These are phyloP conservation scores for Prunella himalayana DNA, from an alignment of 2,113 vertebrate species.

Conservation along the genomic window DNA sequence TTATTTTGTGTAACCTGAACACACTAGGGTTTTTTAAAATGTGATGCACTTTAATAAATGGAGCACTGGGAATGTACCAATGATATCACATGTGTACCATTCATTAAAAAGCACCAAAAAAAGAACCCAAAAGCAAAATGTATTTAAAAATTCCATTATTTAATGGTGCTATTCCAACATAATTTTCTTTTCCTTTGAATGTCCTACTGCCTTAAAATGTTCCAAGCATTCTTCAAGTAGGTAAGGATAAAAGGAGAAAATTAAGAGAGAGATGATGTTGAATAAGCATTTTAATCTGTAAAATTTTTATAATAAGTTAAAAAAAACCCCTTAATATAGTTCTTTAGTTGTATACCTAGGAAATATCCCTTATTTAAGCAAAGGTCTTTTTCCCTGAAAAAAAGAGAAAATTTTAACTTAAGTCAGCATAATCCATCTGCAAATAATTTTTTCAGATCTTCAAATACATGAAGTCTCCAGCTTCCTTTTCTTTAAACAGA, in stretches of 20 bases:
- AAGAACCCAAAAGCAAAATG: background rate
- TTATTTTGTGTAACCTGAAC: background rate
- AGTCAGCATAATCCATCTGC: background rate
- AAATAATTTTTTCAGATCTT: background rate
- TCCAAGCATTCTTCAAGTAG: conserved; percentile 67
- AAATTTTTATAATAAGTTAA: conserved; percentile 63
- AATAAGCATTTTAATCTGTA: conserved; percentile 68
- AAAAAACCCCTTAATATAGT: background rate
- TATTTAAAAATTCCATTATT: background rate
- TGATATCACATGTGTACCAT: background rate
- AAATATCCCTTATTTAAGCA: background rate
- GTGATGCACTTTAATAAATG: background rate
- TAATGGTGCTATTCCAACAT: background rate
- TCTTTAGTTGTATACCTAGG: background rate
- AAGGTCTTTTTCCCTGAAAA: background rate
- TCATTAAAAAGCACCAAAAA: background rate
- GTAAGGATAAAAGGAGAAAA: conserved; percentile 60
- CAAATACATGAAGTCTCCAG: background rate
- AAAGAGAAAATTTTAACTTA: background rate
- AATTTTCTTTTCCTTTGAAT: background rate
- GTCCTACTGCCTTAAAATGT: conserved; percentile 63
- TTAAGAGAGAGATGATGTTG: conserved; percentile 54
- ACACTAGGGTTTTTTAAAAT: background rate
- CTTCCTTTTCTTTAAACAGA: background rate
- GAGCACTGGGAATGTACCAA: background rate